Evolutionary conservation across 2,888 invertebrate genomes (phyloP), one percentile per base, ranked within the genome.

Genomic region (Matsumyia berberina): DNA sequence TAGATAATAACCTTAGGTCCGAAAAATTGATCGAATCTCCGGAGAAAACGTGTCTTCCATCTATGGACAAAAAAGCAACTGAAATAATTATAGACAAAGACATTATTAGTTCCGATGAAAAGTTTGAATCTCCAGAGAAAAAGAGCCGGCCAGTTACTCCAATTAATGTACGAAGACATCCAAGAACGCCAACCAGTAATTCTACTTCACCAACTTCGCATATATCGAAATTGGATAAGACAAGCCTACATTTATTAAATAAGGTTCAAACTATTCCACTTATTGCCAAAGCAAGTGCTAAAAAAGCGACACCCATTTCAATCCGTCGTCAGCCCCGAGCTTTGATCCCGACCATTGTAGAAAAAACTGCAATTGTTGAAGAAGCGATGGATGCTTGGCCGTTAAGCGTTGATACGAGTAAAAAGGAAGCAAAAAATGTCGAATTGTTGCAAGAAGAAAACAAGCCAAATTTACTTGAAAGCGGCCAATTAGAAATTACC

Each of bases 351-450:
- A 77, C 74, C 4, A 76, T 24, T 15, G 24, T 88, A 8, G 87
- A 87, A 86, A 86, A 87, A 12, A 87, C 89, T 0, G 69, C 88
- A 0, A 87, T 87, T 9, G 88, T 87, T n/a, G 91, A 91, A 44
- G 90, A 90, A 74, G 91, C 90, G 4, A 88, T 90, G 87, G 91
- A 91, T 79, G 89, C 90, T 11, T 91, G 90, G 89, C 91, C 89
- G 3, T 55, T 87, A 11, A 86, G 81, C 8, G 24, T 69, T 0
- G 49, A 76, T 5, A 60, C 72, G 0, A 49, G 60, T 5, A 44
- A 58, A 4, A 37, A 35, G 0, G 31, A 37, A 12, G 4, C 15
- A 11, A 11, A 15, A 12, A n/a, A 46, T 3, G 17, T 11, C 2
- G 3, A 70, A 70, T 49, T 31, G 33, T 7, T 70, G 55, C 24